Percentiles rank a stretch among this genome's conserved stretches.
Conservation (phyloP, 2,888 invertebrate species). For the Clivina fossor region DNA sequence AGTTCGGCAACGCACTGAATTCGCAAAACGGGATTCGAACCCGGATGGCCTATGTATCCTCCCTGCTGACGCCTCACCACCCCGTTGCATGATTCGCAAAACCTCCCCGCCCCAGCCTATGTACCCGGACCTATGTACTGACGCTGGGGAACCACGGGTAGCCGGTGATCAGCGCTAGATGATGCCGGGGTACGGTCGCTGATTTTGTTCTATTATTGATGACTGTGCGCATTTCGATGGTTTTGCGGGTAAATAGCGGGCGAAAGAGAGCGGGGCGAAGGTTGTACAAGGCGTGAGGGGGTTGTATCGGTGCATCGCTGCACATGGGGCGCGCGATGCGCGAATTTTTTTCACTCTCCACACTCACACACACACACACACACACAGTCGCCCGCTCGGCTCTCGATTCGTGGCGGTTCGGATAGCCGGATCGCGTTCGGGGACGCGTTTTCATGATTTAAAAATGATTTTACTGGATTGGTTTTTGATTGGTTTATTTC, state of each 20-base stretch:
- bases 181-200: no score
- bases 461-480: constrained; percentile 5
- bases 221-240: neutral
- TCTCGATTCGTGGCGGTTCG: no score
- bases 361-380: no score
- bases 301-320: no score
- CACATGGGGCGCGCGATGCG: no score
- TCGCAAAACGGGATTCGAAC: constrained; percentile 20
- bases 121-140: constrained; percentile 23
- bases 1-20: constrained; percentile 27
- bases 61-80: neutral
- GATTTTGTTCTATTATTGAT: constrained; percentile 26
- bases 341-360: no score
- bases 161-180: constrained; percentile 12
- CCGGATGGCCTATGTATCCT: constrained; percentile 17
- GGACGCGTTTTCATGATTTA: constrained; percentile 5
- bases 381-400: no score
- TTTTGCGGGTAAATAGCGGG: neutral
- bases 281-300: no score
- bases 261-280: no score
- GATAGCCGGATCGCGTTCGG: neutral
- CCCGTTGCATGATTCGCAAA: neutral
- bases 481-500: constrained; percentile 9
- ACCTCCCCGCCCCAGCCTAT: constrained; percentile 9
- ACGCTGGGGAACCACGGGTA: constrained; percentile 17